Base-by-base conservation (phyloP, 1,140 invertebrate genomes). In the Drosophila triauraria region DNA sequence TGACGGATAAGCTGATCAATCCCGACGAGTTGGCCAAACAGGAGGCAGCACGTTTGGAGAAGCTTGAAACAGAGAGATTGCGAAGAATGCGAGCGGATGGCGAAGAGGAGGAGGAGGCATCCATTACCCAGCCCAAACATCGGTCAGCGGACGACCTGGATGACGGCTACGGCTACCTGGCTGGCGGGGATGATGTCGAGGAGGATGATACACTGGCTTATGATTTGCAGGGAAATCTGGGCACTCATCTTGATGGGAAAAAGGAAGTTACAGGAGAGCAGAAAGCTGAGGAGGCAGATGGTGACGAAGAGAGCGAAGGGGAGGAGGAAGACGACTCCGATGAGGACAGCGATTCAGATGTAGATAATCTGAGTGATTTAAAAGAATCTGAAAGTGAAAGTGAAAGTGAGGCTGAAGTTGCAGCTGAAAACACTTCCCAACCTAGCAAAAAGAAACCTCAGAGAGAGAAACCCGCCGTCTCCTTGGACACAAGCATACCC, bases 81-180 rank as follows among this genome's bases (percentile, higher is more conserved):
- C 92, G 93, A 57, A 94, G 97, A 85, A 98, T 98, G 97, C 94
- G 94, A 68, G 96, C 95, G 10, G 94, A 94, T 62, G 86, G 93
- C 35, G 88, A 93, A 58, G 92, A 93, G 17, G 81, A 93, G 15
- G 84, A 92, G 63, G 56, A 80, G 68, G 56, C 88, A 82, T 46
- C 95, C 94, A 86, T 27, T 9, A 40, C 51, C 80, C 54, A 80
- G 12, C 62, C 72, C 1, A 91, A 95, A 94, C 94, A 93, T 79
- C 95, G 94, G 54, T 96, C 95, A 40, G 98, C 97, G 9, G 98
- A 98, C 93, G 97, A 97, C 93, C 94, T 98, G 46, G 96, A 97
- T 83, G 97, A 97, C 93, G 95, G 94, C 56, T 96, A 95, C 2
- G 53, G 53, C 80, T 88, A 93, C 38, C 69, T 95, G 44, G 94